Base-by-base conservation (phyloP, 35 echinoderm and acorn worm genomes). In the Eucidaris tribuloides region DNA sequence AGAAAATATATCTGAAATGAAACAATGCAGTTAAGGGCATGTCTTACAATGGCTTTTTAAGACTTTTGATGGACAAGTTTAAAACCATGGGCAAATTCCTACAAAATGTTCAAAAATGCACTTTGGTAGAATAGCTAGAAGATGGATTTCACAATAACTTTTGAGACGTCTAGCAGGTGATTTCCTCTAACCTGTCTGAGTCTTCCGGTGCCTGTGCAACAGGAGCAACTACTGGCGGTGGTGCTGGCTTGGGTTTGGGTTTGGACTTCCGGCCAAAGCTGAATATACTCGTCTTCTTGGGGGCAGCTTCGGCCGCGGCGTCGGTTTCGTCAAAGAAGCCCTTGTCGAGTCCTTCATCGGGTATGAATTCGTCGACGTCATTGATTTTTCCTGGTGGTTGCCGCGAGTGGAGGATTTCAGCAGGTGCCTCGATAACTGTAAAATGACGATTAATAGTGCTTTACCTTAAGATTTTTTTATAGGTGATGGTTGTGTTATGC, bases 331-430 rank as follows among this genome's bases (percentile, higher is more conserved):
- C 91, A 40, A 93, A 85, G 82, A 98, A 98, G 9, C 77, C 76
- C 22, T 49, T 61, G 57, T 92, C 85, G 1, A 93, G 65, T 0
- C 86, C 86, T 18, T 90, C 95, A 4, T 89, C 95, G 14, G 95
- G 95, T 4, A 98, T 48, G 74, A 98, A 98, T 33, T 98, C 95
- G 24, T 98, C 95, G 18, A 90, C 95, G 32, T 33, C 79, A 23
- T 62, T 55, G 58, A 77, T 84, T 19, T 86, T 78, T 1, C 43
- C 43, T 54, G 85, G 79, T 45, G 68, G 68, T 20, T 74, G 14
- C 18, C 41, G 68, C 6, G 68, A 41, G 9, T 41, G 68, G 34
- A 77, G 76, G 62, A 84, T 80, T 83, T 84, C 86, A 5, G 86
- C 86, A 18, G 87, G 81, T 1, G 82, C 19, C 46, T 94, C 92